phyloP scores from a whole-genome alignment of 2,113 vertebrate species.

The Bufo gargarizans region DNA sequence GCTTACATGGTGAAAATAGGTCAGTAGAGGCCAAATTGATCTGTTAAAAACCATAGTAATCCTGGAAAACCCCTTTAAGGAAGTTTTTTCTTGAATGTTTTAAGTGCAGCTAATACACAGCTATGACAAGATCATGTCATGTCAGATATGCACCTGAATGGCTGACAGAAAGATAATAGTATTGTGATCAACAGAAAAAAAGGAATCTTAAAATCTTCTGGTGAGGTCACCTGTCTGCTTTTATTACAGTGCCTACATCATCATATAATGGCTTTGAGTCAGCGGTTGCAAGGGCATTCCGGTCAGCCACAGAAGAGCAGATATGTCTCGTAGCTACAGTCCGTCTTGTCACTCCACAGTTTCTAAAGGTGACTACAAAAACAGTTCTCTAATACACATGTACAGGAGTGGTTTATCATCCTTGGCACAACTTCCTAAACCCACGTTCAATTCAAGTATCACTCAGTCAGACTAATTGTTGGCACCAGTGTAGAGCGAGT shows the following conservation, averaged over 20 bases:
- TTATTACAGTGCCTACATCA: conserved; percentile 79
- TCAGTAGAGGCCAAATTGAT: too few species aligned
- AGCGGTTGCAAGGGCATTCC: conserved; percentile 76
- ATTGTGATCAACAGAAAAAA: conserved; percentile 7
- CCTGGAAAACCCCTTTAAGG: too few species aligned
- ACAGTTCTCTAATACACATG: not conserved
- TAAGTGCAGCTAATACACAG: not conserved
- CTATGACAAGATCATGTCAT: conserved; percentile 1
- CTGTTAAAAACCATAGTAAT: too few species aligned
- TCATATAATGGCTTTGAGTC: conserved; percentile 83
- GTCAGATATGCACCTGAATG: conserved; percentile 31
- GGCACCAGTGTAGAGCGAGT: too few species aligned
- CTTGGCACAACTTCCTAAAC: too few species aligned
- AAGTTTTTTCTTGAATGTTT: not conserved
- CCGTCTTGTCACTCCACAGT: conserved; percentile 79
- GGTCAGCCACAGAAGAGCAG: conserved; percentile 83
- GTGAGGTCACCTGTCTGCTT: conserved; percentile 59
- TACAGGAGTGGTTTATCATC: too few species aligned
- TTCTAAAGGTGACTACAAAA: conserved; percentile 81
- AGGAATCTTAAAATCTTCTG: conserved; percentile 52
- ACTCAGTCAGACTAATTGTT: too few species aligned
- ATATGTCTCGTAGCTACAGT: conserved; percentile 90
- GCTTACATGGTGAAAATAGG: too few species aligned
- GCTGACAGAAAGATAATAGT: conserved; percentile 4
- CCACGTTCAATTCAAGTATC: too few species aligned